These are phyloP conservation scores for Phaenicophaeus curvirostris DNA, from an alignment of 2,797 vertebrate genomes.

Conservation along the genomic window DNA sequence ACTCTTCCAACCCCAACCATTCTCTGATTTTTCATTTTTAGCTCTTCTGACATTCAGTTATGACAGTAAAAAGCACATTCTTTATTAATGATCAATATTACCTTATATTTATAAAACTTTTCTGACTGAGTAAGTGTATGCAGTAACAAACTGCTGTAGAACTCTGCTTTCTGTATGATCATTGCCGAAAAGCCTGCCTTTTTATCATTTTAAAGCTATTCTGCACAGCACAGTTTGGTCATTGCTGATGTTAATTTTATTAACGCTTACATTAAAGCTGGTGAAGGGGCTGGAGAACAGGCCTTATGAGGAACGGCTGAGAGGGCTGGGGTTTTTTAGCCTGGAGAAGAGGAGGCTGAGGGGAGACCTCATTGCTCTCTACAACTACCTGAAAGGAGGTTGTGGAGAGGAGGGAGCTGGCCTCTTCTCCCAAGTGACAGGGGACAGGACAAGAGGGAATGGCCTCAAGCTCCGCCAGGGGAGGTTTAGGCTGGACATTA, in stretches of 20 bases:
- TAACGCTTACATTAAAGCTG: not conserved
- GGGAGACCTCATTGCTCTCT: no score
- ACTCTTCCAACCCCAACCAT: no score
- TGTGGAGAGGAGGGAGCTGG: no score
- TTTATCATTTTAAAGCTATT: not conserved
- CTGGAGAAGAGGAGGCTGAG: no score
- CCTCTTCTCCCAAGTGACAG: no score
- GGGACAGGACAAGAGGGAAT: no score
- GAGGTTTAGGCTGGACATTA: no score
- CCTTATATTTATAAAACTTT: not conserved
- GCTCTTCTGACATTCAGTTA: not conserved
- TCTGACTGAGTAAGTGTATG: not conserved
- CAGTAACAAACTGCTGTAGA: not conserved
- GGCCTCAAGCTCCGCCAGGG: no score
- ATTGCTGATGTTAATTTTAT: not conserved
- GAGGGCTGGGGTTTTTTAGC: no score
- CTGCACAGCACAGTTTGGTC: not conserved
- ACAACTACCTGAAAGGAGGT: no score
- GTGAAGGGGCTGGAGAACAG: no score
- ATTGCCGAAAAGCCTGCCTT: not conserved
- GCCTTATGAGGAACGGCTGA: no score
- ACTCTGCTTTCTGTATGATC: not conserved
- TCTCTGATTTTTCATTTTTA: not conserved
- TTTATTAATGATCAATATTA: not conserved
- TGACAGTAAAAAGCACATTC: not conserved